Evolutionary conservation across 2,888 invertebrate genomes (phyloP).

Genomic region (Limnephilus marmoratus): DNA sequence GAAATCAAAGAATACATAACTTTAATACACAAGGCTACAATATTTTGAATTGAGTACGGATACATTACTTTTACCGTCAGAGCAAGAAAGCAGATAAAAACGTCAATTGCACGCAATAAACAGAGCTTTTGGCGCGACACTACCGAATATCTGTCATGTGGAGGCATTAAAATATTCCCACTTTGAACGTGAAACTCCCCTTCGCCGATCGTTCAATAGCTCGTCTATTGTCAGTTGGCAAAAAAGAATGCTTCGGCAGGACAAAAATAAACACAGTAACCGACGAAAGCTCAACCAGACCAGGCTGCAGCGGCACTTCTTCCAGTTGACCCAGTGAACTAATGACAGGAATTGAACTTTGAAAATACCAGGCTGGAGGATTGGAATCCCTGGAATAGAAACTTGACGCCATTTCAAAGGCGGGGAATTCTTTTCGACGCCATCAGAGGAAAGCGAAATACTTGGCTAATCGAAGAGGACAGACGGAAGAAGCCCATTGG

Average conservation of each 20-base stretch:
- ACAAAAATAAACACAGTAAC: slow-evolving; percentile 63
- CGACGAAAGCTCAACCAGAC: slow-evolving; percentile 42
- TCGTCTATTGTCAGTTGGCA: slow-evolving; percentile 59
- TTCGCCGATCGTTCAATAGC: slow-evolving; percentile 44
- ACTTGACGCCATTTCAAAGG: background rate
- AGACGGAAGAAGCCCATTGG: background rate
- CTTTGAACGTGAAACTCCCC: slow-evolving; percentile 47
- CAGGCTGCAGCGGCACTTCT: background rate
- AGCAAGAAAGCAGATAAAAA: background rate
- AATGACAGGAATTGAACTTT: slow-evolving; percentile 19
- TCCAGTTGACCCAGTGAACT: slow-evolving; percentile 49
- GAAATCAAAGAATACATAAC: background rate
- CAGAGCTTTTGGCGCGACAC: background rate
- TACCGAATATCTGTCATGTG: background rate
- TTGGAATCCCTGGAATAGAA: slow-evolving; percentile 2
- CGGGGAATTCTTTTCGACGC: background rate
- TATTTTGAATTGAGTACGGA: background rate
- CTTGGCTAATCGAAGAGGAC: background rate
- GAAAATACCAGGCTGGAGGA: background rate
- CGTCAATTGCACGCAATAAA: background rate
- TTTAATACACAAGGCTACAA: background rate
- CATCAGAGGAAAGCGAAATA: background rate
- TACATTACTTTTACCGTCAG: background rate
- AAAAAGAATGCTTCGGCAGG: slow-evolving; percentile 64
- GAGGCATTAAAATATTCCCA: background rate